Evolutionary conservation across 2,888 invertebrate genomes (phyloP), one percentile per base, ranked within the genome.

Genomic region (Coremacera marginata): DNA sequence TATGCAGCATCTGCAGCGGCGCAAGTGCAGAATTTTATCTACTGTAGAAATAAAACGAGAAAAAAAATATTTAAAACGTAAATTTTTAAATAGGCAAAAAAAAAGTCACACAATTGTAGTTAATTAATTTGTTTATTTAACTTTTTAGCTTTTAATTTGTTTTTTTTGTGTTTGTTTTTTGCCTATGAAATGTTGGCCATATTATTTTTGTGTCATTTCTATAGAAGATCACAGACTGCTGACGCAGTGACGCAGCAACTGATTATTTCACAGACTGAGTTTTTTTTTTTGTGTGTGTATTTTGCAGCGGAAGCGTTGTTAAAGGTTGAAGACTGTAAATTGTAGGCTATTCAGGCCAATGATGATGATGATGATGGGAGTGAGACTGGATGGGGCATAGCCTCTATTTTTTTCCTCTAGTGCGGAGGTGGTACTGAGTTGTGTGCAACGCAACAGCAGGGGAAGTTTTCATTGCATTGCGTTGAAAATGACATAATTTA

Each of bases 401-500:
- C 14, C 11, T 11, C 7, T 44, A 11, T 44, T 44, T 44, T 44
- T 44, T 44, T 44, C 2, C 14, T 11, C 44, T 14, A 2, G 0
- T 2, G 44, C 44, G 44, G 44, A 11, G 44, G 44, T 44, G 44
- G 44, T 1, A 11, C 14, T 44, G 3, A 11, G 1, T 7, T 37
- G 44, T 11, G 14, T 37, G 37, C 37, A 37, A 7, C 37, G 37
- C 37, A 37, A 37, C 4, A 37, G 8, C n/a, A 22, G 27, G 62
- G 27, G 5, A 63, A n/a, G 7, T 8, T 63, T 34, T 63, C 8
- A 27, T 63, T 16, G 68, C 68, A 22, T 22, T 14, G 7, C 5
- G 62, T 27, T 11, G 19, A 31, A 31, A 65, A 51, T 70, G 75
- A 75, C 75, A 75, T 70, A 70, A 70, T 75, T 75, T 75, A 75